Base-by-base conservation (phyloP, 2,888 invertebrate species). In the Coenonympha glycerion region DNA sequence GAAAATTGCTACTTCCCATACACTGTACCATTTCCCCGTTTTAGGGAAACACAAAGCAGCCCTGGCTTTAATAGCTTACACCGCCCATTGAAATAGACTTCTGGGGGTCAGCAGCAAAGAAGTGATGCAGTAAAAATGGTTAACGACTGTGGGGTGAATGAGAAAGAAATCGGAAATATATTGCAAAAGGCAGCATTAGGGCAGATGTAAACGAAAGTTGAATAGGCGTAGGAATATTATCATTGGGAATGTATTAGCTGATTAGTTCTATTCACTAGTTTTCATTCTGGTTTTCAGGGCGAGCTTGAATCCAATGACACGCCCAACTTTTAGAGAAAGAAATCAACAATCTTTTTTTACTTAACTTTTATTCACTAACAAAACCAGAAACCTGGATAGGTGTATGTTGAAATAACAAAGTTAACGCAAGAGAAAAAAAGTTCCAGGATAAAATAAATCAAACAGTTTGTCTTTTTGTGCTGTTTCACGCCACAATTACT, bases 1-100 rank as follows among this genome's bases (percentile, higher is more conserved):
- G 66, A 64, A 72, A 75, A 73, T 70, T 65, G 71, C 65, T 59
- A 69, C 70, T 71, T 74, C 71, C 71, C 63, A 59, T 61, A 54
- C 55, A 15, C 56, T 41, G 58, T 55, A 58, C 54, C 57, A 61
- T 66, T 56, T 67, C 66, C 62, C 33, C 68, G 64, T 65, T 66
- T 58, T 62, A 53, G 60, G 67, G 68, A 66, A 71, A 58, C 55
- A 65, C 67, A 63, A 66, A 65, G 59, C 65, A 51, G 53, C 65
- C 71, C 71, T 66, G 65, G 68, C 68, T 73, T 71, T 71, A 71
- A 66, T 65, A 60, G 61, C 54, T 59, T 58, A 66, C 61, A 61
- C 65, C 65, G 63, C 64, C 70, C 66, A 68, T 76, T 75, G 66
- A 71, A 69, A 69, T 55, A 51, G 64, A 66, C 63, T 66, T 62